These are phyloP conservation scores for Trimorus sp. DNA, from an alignment of 2,888 invertebrate species.

Conservation along the genomic window DNA sequence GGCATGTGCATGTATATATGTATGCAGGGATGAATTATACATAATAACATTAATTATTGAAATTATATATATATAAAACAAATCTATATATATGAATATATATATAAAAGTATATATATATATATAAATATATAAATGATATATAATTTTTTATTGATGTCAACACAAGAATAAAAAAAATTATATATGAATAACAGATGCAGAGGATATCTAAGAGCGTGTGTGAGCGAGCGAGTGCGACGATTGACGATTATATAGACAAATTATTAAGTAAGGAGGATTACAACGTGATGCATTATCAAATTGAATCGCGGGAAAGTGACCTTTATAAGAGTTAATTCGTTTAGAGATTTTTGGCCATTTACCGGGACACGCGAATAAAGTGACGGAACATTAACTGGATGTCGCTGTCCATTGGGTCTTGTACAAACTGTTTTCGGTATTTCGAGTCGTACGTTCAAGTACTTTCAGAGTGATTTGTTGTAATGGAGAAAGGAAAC, in stretches of 20 bases:
- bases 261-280: slow-evolving; percentile 47
- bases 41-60: slow-evolving; percentile 59
- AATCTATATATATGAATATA: slow-evolving; percentile 29
- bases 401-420: slow-evolving; percentile 13
- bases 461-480: not conserved
- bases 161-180: slow-evolving; percentile 51
- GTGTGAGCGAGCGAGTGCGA: slow-evolving; percentile 28
- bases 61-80: slow-evolving; percentile 6
- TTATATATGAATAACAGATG: slow-evolving; percentile 48
- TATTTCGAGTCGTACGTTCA: no score
- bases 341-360: slow-evolving; percentile 49
- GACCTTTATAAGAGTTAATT: slow-evolving; percentile 61
- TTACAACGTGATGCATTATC: slow-evolving; percentile 60
- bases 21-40: slow-evolving; percentile 45
- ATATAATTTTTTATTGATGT: slow-evolving; percentile 63
- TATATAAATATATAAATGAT: slow-evolving; percentile 42
- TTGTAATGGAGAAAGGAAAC: no score
- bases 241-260: slow-evolving; percentile 31
- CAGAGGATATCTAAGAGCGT: slow-evolving; percentile 42
- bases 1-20: slow-evolving; percentile 44
- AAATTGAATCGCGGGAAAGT: slow-evolving; percentile 63
- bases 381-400: slow-evolving; percentile 39
- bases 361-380: slow-evolving; percentile 30
- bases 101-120: slow-evolving; percentile 37
- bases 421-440: not conserved